phyloP scores from a whole-genome alignment of 2,888 invertebrate genomes.

The Sphecodes monilicornis region DNA sequence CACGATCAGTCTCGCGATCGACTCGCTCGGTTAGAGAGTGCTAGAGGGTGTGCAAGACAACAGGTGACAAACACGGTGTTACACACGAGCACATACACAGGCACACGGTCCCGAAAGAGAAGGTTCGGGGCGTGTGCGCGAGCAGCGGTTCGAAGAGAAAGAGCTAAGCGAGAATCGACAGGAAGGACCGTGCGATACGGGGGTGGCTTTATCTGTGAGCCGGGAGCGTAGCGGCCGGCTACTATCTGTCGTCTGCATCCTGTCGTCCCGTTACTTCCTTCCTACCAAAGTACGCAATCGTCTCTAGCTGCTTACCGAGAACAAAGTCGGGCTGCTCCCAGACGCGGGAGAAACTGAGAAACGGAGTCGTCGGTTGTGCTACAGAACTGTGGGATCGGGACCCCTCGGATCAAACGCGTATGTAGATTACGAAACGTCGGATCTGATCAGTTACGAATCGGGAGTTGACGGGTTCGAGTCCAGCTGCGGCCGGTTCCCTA shows the following conservation, averaged over 20 bases:
- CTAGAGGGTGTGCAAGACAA: not conserved
- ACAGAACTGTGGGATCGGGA: not conserved
- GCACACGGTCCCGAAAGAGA: not conserved
- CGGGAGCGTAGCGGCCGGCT: constrained; percentile 46
- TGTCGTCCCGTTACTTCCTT: constrained; percentile 78
- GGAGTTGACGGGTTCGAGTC: not conserved
- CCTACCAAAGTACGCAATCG: constrained; percentile 55
- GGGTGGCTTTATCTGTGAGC: constrained; percentile 74
- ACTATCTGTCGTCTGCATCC: constrained; percentile 80
- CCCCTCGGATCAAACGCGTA: not conserved
- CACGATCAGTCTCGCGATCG: constrained; percentile 49
- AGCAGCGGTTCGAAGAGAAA: not conserved
- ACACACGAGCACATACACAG: not conserved
- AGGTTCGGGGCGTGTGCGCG: constrained; percentile 19
- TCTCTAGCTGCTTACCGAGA: constrained; percentile 57
- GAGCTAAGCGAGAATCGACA: constrained; percentile 63
- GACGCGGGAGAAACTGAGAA: constrained; percentile 14
- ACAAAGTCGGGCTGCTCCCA: constrained; percentile 39
- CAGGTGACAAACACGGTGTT: constrained; percentile 5
- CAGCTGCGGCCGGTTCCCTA: not conserved
- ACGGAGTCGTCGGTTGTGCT: not conserved
- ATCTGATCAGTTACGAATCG: not conserved
- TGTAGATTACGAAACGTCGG: not conserved
- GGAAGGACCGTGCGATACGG: constrained; percentile 77
- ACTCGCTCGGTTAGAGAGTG: not conserved